phyloP scores from a whole-genome alignment of 2,888 invertebrate species.

The Orthosia gothica region DNA sequence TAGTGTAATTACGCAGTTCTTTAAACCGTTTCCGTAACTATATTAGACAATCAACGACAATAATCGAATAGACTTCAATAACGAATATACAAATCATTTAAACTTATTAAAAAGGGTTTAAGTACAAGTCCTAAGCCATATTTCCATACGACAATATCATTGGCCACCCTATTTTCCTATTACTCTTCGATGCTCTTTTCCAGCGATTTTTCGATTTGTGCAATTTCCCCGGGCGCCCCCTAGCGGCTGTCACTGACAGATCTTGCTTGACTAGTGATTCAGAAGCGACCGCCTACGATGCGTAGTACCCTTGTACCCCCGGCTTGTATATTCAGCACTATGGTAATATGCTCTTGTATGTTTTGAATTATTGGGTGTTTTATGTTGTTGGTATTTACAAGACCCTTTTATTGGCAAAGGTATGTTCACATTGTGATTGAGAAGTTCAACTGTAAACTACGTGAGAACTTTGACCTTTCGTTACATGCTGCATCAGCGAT shows the following conservation, averaged over 20 bases:
- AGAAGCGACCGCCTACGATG: constrained; percentile 18
- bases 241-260: constrained; percentile 55
- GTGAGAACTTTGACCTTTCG: too few species aligned
- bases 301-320: constrained; percentile 5
- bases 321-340: constrained; percentile 29
- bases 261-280: constrained; percentile 32
- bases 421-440: too few species aligned
- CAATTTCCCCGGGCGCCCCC: constrained; percentile 47
- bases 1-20: too few species aligned
- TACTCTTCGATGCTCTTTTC: constrained; percentile 23
- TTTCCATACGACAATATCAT: background rate
- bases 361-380: background rate
- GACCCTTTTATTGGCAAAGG: too few species aligned
- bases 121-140: background rate
- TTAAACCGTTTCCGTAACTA: too few species aligned
- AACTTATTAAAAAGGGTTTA: background rate
- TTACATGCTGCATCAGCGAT: too few species aligned
- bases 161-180: background rate
- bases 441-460: too few species aligned
- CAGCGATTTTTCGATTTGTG: constrained; percentile 38
- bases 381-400: background rate
- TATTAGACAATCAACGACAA: too few species aligned
- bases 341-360: constrained; percentile 15
- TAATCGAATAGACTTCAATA: too few species aligned
- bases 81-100: too few species aligned